Evolutionary conservation across 1,140 invertebrate species (phyloP).

Genomic region (Zeugodacus cucurbitae): DNA sequence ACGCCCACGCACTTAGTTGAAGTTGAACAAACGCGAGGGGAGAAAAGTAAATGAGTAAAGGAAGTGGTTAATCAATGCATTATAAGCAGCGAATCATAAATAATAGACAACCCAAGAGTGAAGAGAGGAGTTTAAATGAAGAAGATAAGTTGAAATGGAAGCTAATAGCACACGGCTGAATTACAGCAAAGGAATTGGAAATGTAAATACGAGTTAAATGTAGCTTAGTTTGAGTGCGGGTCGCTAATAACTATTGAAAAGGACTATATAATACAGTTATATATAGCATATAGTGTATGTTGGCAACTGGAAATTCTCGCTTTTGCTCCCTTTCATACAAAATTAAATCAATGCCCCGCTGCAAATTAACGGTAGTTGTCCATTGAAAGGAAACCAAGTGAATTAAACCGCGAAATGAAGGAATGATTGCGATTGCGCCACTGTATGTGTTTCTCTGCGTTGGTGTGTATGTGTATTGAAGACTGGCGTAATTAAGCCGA

Average conservation of each 20-base stretch:
- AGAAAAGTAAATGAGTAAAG: not conserved
- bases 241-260: not conserved
- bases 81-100: constrained; percentile 10
- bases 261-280: not conserved
- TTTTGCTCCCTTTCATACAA: not conserved
- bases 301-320: not conserved
- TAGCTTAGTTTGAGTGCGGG: not conserved
- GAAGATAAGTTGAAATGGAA: not conserved
- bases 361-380: not conserved
- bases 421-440: constrained; percentile 38
- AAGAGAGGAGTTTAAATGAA: not conserved
- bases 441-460: constrained; percentile 40
- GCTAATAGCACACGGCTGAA: not conserved
- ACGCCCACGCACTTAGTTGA: not conserved
- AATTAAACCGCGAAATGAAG: constrained; percentile 31
- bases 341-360: not conserved
- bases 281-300: not conserved
- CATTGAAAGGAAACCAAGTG: not conserved
- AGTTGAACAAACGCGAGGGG: not conserved
- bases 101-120: not conserved
- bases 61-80: not conserved
- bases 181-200: not conserved
- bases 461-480: constrained; percentile 42
- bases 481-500: constrained; percentile 10
- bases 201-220: not conserved